Evolutionary conservation across 2,888 invertebrate genomes (phyloP).

Genomic region (Luperina testacea): DNA sequence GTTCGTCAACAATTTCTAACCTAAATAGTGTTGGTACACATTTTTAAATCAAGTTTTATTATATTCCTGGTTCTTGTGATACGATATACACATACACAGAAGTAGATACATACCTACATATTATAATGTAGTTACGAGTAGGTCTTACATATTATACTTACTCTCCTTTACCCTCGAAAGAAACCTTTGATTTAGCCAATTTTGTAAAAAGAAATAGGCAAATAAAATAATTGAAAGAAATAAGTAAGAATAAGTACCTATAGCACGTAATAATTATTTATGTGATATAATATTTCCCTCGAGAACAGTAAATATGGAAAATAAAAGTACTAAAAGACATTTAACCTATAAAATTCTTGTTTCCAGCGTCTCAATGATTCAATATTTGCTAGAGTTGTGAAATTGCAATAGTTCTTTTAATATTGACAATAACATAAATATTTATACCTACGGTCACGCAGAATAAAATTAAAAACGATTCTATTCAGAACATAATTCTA

Average conservation of each 20-base stretch:
- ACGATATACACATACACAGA: background rate
- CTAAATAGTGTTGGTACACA: background rate
- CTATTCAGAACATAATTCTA: background rate
- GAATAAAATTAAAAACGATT: background rate
- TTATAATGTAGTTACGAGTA: too few species aligned
- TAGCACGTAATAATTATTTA: slow-evolving; percentile 43
- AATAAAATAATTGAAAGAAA: background rate
- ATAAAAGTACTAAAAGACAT: slow-evolving; percentile 44
- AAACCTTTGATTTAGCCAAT: background rate
- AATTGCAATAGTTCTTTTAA: background rate
- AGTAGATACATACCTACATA: background rate
- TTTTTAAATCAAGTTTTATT: slow-evolving; percentile 3
- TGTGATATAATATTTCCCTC: slow-evolving; percentile 29
- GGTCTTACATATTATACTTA: too few species aligned
- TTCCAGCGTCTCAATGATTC: slow-evolving; percentile 40
- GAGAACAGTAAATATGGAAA: slow-evolving; percentile 31
- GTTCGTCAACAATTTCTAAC: background rate
- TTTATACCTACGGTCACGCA: background rate
- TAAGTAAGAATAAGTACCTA: background rate
- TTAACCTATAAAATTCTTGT: slow-evolving; percentile 40
- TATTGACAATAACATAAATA: background rate
- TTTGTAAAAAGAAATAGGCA: background rate
- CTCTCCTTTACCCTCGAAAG: background rate
- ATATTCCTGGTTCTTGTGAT: background rate
- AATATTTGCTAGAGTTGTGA: slow-evolving; percentile 28